These are phyloP conservation scores for Trachelipus rathkii DNA, from an alignment of 1,140 invertebrate species.

Conservation along the genomic window DNA sequence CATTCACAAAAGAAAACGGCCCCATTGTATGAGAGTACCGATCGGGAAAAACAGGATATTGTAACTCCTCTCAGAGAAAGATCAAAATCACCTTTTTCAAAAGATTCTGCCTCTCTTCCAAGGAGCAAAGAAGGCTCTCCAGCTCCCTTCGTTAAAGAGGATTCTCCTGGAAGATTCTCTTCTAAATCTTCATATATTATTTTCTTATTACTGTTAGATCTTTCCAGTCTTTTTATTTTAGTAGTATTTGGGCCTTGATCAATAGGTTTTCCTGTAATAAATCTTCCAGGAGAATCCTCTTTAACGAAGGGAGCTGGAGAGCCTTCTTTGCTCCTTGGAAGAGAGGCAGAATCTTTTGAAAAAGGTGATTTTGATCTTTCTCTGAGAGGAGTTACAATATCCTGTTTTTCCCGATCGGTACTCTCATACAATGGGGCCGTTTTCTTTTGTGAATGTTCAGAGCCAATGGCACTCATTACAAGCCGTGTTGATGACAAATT, in stretches of 20 bases:
- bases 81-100: conserved; percentile 26
- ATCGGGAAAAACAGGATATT: conserved; percentile 12
- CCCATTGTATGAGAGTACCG: not conserved
- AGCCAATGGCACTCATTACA: conserved; percentile 24
- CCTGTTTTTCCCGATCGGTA: not conserved
- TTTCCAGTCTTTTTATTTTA: conserved; percentile 39
- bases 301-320: conserved; percentile 32
- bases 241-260: conserved; percentile 38
- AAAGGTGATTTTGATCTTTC: conserved; percentile 29
- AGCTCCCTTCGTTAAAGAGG: conserved; percentile 33
- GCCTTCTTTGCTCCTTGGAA: conserved; percentile 34
- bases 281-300: conserved; percentile 36
- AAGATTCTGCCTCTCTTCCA: conserved; percentile 21
- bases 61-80: conserved; percentile 23
- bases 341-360: conserved; percentile 18
- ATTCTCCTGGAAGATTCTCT: conserved; percentile 31
- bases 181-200: conserved; percentile 39
- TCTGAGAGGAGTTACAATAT: conserved; percentile 14
- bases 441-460: not conserved
- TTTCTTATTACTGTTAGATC: conserved; percentile 39
- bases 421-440: not conserved
- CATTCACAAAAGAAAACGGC: not conserved
- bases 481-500: not conserved
- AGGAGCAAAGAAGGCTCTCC: conserved; percentile 36
- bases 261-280: conserved; percentile 39